Evolutionary conservation across 2,797 vertebrate species (phyloP).

Genomic region (Arrhamphus sclerolepis): DNA sequence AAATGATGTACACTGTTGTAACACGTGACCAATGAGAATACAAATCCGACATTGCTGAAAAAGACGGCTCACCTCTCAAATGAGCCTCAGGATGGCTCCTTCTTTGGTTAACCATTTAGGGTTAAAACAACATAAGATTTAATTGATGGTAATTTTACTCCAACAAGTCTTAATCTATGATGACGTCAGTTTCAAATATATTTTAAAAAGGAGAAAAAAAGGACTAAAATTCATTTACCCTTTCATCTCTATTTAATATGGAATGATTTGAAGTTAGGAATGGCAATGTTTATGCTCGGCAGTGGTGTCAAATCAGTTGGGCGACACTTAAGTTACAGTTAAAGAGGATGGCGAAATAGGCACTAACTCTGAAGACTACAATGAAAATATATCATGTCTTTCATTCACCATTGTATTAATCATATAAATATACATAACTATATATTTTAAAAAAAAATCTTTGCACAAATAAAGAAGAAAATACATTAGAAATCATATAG

Average conservation of each 20-base stretch:
- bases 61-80: neutral
- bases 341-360: slow-evolving; percentile 43
- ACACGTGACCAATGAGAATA: neutral
- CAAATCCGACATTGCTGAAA: slow-evolving; percentile 8
- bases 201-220: slow-evolving; percentile 15
- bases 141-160: slow-evolving; percentile 13
- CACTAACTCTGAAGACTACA: slow-evolving; percentile 52
- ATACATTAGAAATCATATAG: slow-evolving; percentile 43
- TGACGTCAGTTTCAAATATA: slow-evolving; percentile 5
- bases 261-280: slow-evolving; percentile 77
- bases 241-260: slow-evolving; percentile 49
- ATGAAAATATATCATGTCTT: slow-evolving; percentile 25
- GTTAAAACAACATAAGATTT: too few relatives aligned
- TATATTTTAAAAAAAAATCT: slow-evolving; percentile 22
- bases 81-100: slow-evolving; percentile 2
- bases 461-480: slow-evolving; percentile 20
- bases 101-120: slow-evolving; percentile 9
- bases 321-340: slow-evolving; percentile 48
- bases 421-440: slow-evolving; percentile 15
- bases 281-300: slow-evolving; percentile 46
- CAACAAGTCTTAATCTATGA: slow-evolving; percentile 4
- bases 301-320: slow-evolving; percentile 39
- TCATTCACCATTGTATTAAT: slow-evolving; percentile 13
- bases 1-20: slow-evolving; percentile 2
- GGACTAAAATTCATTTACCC: slow-evolving; percentile 5